Evolutionary conservation across 2,113 vertebrate genomes (phyloP), one percentile per base, ranked within the genome.

Genomic region (Eptesicus fuscus): DNA sequence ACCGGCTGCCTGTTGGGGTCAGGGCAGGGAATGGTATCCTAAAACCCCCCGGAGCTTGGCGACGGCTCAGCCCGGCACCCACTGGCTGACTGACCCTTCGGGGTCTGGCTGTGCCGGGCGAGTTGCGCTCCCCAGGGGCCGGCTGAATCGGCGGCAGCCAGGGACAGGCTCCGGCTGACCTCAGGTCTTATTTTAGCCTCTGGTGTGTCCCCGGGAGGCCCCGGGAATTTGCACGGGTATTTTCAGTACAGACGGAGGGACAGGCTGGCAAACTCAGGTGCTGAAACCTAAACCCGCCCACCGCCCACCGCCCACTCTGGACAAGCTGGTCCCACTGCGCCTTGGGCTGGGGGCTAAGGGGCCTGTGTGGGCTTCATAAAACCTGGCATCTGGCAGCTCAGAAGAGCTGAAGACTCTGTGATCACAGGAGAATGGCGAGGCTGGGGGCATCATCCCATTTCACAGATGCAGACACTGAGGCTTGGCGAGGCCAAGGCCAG

Each of bases 171-270:
- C 76, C 96, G 95, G 97, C 23, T 97, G 97, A 98, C 98, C 96
- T 98, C 98, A 97, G 83, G 0, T 97, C 98, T 98, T 98, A 98
- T 98, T 99, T 98, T 98, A 98, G 98, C 96, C 83, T 93, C 97
- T 97, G 96, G 97, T 96, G 95, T 98, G 98, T 98, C 97, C 98
- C 92, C 96, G 97, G 98, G 98, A 98, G 98, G 98, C 98, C 98
- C 95, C 82, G 90, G 97, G 98, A 98, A 98, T 98, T 98, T 98
- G 97, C 97, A 96, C 70, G 95, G 91, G 97, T 99, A 98, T 98
- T 98, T 98, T 98, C 98, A 98, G 98, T 97, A 95, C 91, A n/a
- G 76, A 49, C 88, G 95, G 94, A 95, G 96, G 97, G 95, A 96
- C 96, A 92, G 95, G 83, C 89, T 93, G 97, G 95, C 97, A 98